Evolutionary conservation across 2,797 vertebrate species (phyloP), one percentile per base, ranked within the genome.

Genomic region (Clamator glandarius): DNA sequence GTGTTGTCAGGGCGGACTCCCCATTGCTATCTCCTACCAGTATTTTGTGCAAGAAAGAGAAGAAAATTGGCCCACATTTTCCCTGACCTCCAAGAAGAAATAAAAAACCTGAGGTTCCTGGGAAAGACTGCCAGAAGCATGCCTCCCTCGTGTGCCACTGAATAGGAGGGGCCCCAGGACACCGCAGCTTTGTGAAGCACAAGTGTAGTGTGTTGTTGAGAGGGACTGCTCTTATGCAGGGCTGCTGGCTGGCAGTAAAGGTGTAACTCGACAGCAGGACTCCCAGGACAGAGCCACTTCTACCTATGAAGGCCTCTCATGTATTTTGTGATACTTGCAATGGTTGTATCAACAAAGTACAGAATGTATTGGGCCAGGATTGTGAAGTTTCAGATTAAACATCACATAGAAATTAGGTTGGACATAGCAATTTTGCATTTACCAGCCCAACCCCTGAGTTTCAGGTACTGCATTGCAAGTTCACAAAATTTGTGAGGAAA

Each of bases 151-250:
- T 3, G 28, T 6, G 9, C 23, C 19, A 3, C 54, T 2, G 24
- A 13, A 5, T 16, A 33, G 33, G 16, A 59, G 17, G 14, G 21
- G 36, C 26, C 36, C 21, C 15, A 3, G 44, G 19, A 12, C 26
- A 18, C 68, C 21, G 50, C 57, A 25, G 39, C 20, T 0, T 1
- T 5, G 8, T 0, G 7, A 50, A 58, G 33, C 44, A 28, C 33
- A 11, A 26, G 15, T 1, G 2, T 35, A 4, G 20, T 5, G 63
- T 12, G 0, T 10, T 31, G 3, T 18, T n/a, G 7, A 54, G 44
- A 41, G 51, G 28, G n/a, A 28, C 51, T 21, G 54, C 17, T 31
- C 39, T 29, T 16, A 42, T 5, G 31, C 31, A 3, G 6, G 7
- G 66, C 24, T 33, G 20, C 42, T 36, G 61, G n/a, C 44, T 28